Evolutionary conservation across 53 echinoderm and acorn worm genomes (phyloP), one percentile per base, ranked within the genome.

Genomic region (Holothuria scabra): DNA sequence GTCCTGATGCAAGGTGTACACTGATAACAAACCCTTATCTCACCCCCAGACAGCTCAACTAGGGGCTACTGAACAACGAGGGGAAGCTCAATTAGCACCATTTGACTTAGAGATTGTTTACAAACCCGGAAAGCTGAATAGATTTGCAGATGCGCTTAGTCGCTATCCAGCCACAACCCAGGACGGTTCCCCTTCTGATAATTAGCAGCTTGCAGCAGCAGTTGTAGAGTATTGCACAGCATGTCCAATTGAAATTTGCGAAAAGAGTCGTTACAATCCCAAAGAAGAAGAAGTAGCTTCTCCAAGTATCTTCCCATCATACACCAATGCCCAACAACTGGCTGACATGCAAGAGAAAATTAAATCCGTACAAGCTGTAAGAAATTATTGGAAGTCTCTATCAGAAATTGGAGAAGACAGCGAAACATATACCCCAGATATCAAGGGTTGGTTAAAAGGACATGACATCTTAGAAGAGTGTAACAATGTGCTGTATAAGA

Each of bases 51-150:
- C 63, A 13, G 86, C 86, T 0, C 74, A 85, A 23, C 49, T 90
- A 8, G 90, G 90, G n/a, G 90, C 90, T 2, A 90, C 85, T 1
- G 85, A 85, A 57, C 61, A 76, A 19, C 57, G 85, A 6, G 85
- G 85, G 89, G 68, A 70, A 1, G 61, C 86, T 19, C 90, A 90
- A 41, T 28, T 90, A 30, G 90, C 86, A 56, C 61, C 81, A 0
- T 86, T 90, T 55, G 56, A 82, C 37, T n/a, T 86, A 12, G 82
- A 90, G n/a, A 70, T 90, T 37, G 71, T 28, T 28, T 90, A 83
- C 58, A 3, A 35, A 35, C 66, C 66, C 5, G 66, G 66, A 6
- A 37, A 26, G 11, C 28, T 25, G 66, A 79, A 79, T 32, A 0
- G 28, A 21, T 79, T 56, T 79, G 80, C 80, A 12, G 80, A 79